A percentile compares a stretch with the other conserved stretches of the same genome.
These are phyloP conservation scores for Eudyptes chrysolophus DNA, from an alignment of 2,113 vertebrate species.

Conservation along the genomic window DNA sequence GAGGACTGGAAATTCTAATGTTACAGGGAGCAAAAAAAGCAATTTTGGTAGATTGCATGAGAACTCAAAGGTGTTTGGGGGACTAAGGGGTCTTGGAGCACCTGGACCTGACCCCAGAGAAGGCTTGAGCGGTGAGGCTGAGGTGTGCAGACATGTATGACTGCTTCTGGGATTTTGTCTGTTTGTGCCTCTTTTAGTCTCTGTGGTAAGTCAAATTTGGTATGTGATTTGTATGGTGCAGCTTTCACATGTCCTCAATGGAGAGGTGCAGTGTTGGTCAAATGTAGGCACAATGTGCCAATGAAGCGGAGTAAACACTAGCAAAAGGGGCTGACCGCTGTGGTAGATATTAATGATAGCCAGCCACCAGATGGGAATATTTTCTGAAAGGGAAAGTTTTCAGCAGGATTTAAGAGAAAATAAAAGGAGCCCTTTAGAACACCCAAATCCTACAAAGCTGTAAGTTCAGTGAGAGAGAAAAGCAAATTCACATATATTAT, in stretches of 20 bases:
- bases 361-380: background rate
- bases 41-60: background rate
- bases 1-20: background rate
- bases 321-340: background rate
- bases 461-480: background rate
- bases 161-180: background rate
- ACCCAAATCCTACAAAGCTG: background rate
- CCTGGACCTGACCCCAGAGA: background rate
- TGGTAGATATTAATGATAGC: background rate
- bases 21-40: accelerated
- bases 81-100: background rate
- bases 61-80: background rate
- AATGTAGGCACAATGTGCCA: background rate
- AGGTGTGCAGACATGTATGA: background rate
- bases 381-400: background rate
- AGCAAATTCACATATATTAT: background rate
- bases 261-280: background rate
- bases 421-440: background rate
- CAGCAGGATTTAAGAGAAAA: background rate
- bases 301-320: background rate
- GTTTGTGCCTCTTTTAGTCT: background rate
- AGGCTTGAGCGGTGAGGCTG: background rate
- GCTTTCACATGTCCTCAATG: accelerated
- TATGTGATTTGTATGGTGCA: background rate
- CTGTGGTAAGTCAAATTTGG: background rate